Conservation (phyloP, 2,113 vertebrate genomes). For the Trinectes maculatus region DNA sequence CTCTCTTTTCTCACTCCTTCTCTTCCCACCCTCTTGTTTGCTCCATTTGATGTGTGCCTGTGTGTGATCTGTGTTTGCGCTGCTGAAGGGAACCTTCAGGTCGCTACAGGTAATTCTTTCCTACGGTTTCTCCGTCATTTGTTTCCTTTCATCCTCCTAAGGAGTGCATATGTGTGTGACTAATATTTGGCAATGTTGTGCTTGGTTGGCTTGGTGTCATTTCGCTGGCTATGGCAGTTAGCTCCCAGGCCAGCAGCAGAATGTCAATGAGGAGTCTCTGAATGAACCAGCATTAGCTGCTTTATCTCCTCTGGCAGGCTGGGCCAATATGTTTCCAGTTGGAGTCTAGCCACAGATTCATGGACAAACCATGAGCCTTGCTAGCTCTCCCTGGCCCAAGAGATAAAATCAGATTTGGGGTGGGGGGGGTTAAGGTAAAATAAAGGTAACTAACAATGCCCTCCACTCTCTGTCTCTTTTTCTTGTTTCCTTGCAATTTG, state of each 20-base stretch:
- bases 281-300: conserved; percentile 65
- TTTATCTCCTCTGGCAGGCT: conserved; percentile 64
- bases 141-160: conserved; percentile 3
- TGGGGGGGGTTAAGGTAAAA: conserved; percentile 20
- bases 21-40: conserved; percentile 77
- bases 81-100: conserved; percentile 98
- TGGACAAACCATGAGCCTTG: conserved; percentile 35
- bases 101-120: conserved; percentile 92
- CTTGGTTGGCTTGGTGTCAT: conserved; percentile 59
- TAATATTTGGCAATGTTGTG: conserved; percentile 43
- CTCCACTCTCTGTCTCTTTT: neutral
- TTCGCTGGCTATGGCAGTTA: conserved; percentile 40
- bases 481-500: neutral
- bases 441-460: conserved; percentile 8
- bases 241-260: conserved; percentile 61
- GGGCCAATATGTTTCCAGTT: conserved; percentile 59
- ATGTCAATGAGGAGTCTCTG: conserved; percentile 71
- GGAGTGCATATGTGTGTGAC: conserved; percentile 40
- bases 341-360: conserved; percentile 48
- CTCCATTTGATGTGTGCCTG: conserved; percentile 67
- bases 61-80: conserved; percentile 80
- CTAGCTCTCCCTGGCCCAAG: conserved; percentile 12
- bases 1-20: conserved; percentile 46
- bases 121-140: neutral
- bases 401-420: conserved; percentile 11